Base-by-base conservation (phyloP, 1,140 invertebrate species). In the Scylla paramamosain region DNA sequence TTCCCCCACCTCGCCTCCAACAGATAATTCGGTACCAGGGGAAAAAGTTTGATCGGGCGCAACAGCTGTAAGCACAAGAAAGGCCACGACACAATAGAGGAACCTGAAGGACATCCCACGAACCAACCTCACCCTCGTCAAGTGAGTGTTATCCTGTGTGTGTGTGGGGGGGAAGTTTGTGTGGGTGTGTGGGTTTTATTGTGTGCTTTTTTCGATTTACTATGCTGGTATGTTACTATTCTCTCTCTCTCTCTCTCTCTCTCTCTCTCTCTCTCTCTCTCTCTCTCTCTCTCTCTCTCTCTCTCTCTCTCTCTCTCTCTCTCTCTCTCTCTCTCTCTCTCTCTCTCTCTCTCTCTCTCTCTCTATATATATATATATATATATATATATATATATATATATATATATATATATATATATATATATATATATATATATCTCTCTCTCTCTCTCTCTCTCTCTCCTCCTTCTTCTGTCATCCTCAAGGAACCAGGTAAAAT, bases 21-120 rank as follows among this genome's bases (percentile, higher is more conserved):
- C 96, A 97, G 98, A 99, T 97, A 98, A 98, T 97, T n/a, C 97
- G 98, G 86, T 99, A 98, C 96, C 98, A 98, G 96, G 97, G 98
- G 48, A 98, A 98, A 95, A 98, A 98, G 96, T 97, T 98, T 92
- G 97, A 98, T 3, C 97, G 97, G 32, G 96, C 98, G 31, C 97
- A 98, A 12, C 96, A 96, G n/a, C 96, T 96, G 84, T n/a, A 97
- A 98, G 84, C 97, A 98, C 82, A 28, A 28, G 39, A 16, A 45
- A 91, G 98, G 98, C 39, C 98, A 98, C 96, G 98, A 98, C 96
- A 98, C 97, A 2, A 98, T 99, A 25, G 98, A 98, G 96, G 99
- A n/a, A 99, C 96, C 97, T 99, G 29, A 98, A 98, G 28, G 98
- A 99, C 97, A 98, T 99, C 90, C 98, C 98, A 0, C 97, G 99